Evolutionary conservation across 2,888 invertebrate genomes (phyloP), one percentile per base, ranked within the genome.

Genomic region (Xanthia icteritia): DNA sequence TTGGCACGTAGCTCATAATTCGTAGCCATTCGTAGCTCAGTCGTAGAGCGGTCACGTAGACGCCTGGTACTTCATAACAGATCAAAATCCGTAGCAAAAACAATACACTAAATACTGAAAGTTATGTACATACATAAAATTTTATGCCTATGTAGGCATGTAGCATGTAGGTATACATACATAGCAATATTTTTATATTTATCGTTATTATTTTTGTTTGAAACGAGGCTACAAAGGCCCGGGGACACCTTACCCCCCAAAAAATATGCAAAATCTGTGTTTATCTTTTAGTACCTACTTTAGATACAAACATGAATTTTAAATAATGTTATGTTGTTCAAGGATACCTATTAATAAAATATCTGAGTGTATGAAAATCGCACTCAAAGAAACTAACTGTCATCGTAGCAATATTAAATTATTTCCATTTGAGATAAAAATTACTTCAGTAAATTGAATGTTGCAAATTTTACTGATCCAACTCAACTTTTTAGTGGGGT

Each of bases 61-160:
- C 64, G 63, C 67, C 72, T 77, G 58, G 36, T 36, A 17, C 56
- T 84, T 80, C 70, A 83, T 70, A 82, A 82, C 79, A 79, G 70
- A 75, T 82, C 76, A 81, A 84, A 88, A 83, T 66, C 54, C 69
- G 73, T 82, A 72, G 77, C 74, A 72, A 76, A 77, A 82, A 82
- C 69, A 84, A 70, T 67, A 70, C 36, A 51, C 76, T 76, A 79
- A 76, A 77, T 27, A 87, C 15, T 27, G 4, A 58, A 73, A 51
- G n/a, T 69, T 79, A 58, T 31, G 31, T 45, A 9, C 45, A 17
- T 17, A 72, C 23, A 36, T 58, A 64, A 64, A 64, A 48, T 72
- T 56, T 63, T 39, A 77, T 42, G 20, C 20, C 8, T 27, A 39
- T 27, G 27, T 64, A 31, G 17, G 9, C 36, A 39, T 27, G 27